These are phyloP conservation scores for Lordiphosa fenestrarum DNA, from an alignment of 2,888 invertebrate genomes.

Conservation along the genomic window DNA sequence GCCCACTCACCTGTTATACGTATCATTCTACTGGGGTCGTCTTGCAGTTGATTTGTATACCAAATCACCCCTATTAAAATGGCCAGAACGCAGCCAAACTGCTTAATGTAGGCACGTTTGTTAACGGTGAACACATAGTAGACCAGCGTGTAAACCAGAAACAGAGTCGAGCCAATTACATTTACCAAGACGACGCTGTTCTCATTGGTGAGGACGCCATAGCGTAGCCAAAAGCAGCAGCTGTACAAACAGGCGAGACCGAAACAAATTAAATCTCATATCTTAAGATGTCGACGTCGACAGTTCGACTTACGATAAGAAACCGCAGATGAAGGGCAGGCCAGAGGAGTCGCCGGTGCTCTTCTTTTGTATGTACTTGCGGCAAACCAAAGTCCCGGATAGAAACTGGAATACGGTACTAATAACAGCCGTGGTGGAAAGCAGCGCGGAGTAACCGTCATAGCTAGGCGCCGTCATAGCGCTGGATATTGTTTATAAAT, in stretches of 20 bases:
- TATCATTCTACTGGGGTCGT: conserved; percentile 81
- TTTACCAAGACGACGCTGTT: conserved; percentile 88
- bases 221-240: conserved; percentile 89
- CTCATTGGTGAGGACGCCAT: conserved; percentile 88
- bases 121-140: conserved; percentile 88
- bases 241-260: conserved; percentile 79
- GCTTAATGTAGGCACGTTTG: conserved; percentile 85
- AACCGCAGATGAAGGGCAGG: conserved; percentile 89
- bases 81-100: conserved; percentile 82
- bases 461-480: conserved; percentile 49
- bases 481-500: conserved; percentile 13
- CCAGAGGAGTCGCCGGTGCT: conserved; percentile 89
- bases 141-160: conserved; percentile 85
- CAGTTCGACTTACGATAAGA: conserved; percentile 85
- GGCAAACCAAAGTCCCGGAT: conserved; percentile 89
- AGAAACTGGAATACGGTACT: conserved; percentile 91
- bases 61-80: conserved; percentile 82
- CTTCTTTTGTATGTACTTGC: conserved; percentile 87
- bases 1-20: conserved; percentile 83
- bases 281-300: conserved; percentile 48
- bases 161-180: conserved; percentile 86
- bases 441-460: conserved; percentile 52
- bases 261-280: conserved; percentile 8
- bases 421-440: conserved; percentile 84
- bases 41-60: conserved; percentile 83